Base-by-base conservation (phyloP, 92 coral and sea anemone genomes). In the Siderastrea siderea region DNA sequence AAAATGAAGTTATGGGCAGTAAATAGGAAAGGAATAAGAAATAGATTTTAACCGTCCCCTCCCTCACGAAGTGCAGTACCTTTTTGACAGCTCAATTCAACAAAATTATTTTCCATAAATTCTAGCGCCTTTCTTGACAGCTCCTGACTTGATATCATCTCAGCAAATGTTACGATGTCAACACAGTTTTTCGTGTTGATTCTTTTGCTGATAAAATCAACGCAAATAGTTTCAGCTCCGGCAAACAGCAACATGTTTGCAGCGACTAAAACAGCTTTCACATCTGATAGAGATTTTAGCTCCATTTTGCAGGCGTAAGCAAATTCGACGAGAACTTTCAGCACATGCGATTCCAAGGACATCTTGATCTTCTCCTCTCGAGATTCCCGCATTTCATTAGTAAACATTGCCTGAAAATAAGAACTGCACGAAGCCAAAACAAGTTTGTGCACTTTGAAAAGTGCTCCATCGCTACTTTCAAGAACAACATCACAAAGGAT, bases 391-490 rank as follows among this genome's bases (percentile, higher is more conserved):
- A 90, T 90, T 68, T 90, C 83, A 73, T 68, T 80, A 5, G 93
- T 90, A 63, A 90, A 90, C 93, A 90, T 90, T 2, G 93, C 93
- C 74, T 90, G 93, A 61, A 90, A 90, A 57, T 90, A 90, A 13
- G 91, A 80, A 58, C 93, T 90, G 7, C 90, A 80, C 13, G 93
- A 79, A 74, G 93, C 90, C 64, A 90, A 52, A 53, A 90, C 93
- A 74, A 90, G 87, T 86, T 81, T 90, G 68, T 90, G 93, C 11
- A 55, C 93, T 71, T 69, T 84, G 83, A 90, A 86, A 47, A 74
- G 78, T 17, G 61, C 83, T 44, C 93, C 90, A 48, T 86, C 93
- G 16, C 46, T 47, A 2, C 87, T 64, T 47, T 86, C 93, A 47
- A 91, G 72, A 71, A 82, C 76, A 58, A 91, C 91, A 82, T 91